phyloP scores from a whole-genome alignment of 2,888 invertebrate genomes.

The Lithophane ornitopus region DNA sequence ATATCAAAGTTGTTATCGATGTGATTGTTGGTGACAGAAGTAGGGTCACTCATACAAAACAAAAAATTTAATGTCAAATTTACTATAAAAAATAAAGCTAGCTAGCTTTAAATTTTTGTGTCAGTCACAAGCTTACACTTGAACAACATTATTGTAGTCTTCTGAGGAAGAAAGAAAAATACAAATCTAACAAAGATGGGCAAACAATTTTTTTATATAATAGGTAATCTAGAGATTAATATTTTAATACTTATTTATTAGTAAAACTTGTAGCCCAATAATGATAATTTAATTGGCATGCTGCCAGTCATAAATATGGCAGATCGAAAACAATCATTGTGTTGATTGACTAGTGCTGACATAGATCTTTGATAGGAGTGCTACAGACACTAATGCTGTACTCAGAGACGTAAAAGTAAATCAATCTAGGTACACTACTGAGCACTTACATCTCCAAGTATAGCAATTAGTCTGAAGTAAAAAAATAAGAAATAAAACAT shows the following conservation, averaged over 20 bases:
- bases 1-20: constrained; percentile 60
- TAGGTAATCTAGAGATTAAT: neutral
- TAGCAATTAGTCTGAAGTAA: neutral
- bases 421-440: neutral
- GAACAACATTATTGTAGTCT: neutral
- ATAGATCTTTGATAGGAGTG: neutral
- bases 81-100: no score
- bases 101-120: neutral
- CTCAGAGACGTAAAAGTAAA: neutral
- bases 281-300: neutral
- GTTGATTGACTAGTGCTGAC: no score
- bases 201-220: neutral
- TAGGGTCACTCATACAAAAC: neutral
- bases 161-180: neutral
- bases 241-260: neutral
- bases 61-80: no score
- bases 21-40: constrained; percentile 21
- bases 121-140: neutral
- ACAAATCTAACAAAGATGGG: neutral
- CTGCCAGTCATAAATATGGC: neutral
- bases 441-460: neutral
- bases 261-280: neutral
- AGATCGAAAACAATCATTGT: no score
- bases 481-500: constrained; percentile 40
- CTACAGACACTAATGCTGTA: neutral